Base-by-base conservation (phyloP, 2,797 vertebrate species). In the Halcyon smyrnensis region DNA sequence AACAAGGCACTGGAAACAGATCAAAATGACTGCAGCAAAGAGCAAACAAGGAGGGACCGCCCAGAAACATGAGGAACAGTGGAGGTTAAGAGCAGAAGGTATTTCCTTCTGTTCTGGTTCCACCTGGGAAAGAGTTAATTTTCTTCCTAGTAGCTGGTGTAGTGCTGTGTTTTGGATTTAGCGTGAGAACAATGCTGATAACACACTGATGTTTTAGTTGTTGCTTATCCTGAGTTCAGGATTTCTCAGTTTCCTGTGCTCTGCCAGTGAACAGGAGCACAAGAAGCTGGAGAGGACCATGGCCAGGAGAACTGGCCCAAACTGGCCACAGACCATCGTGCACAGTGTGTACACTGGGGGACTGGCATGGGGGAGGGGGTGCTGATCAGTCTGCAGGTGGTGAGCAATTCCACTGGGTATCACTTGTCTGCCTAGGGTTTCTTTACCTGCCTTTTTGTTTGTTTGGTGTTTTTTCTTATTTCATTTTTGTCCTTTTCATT, bases 11-110 rank as follows among this genome's bases (percentile, higher is more conserved):
- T 65, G 56, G 51, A 77, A 56, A 53, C 41, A 84, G 53, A 30
- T 8, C 65, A 34, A 15, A 76, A 77, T 32, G 54, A 8, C 30
- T 7, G 5, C 37, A 67, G 5, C 45, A 70, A 75, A 53, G 4
- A 45, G 15, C n/a, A 30, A 2, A 6, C 32, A 50, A 45, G 17
- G n/a, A 63, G 3, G 3, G 2, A 71, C 25, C 46, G 32, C 43
- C 11, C 41, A 89, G 36, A 59, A 75, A 67, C 11, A 32, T 0
- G 37, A 0, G 25, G 17, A 78, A 48, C 1, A 2, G n/a, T 2
- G 6, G 25, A 65, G 19, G 9, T 56, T 12, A 92, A 50, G 30
- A 62, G 12, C 39, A 80, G 23, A 46, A 79, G 23, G 41, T 11
- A 67, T 11, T 39, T 84, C 45, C 46, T 27, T 71, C 51, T n/a